Evolutionary conservation across 2,888 invertebrate species (phyloP), one percentile per base, ranked within the genome.

Genomic region (Archips xylosteana): DNA sequence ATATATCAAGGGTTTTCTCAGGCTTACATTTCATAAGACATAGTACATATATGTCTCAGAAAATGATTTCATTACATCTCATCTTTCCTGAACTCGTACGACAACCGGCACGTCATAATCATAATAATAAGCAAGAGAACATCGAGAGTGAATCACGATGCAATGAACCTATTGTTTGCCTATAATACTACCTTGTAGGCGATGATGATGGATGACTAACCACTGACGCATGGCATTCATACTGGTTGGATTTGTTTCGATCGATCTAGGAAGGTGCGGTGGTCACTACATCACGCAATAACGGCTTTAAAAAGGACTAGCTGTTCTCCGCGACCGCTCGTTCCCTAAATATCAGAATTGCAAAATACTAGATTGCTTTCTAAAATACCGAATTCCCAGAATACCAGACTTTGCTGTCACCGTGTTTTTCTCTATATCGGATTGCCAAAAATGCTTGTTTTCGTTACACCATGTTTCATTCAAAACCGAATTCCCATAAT

Each of bases 111-210:
- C 42, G 23, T 5, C 36, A 15, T 15, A 42, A 61, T n/a, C 49
- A n/a, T 15, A 61, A 39, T 62, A 42, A 6, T 12, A 45, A 54
- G 49, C 49, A 49, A 36, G 36, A 61, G 45, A 23, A 45, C 23
- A 45, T 45, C 23, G 45, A 62, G 62, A 54, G 39, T 66, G 65
- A 66, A 66, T 66, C 65, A 62, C 45, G 62, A 62, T 45, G 45
- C 62, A 62, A 45, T 42, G 62, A 45, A 42, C 62, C 23, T 23
- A 62, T 62, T 62, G 62, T 62, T 62, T 45, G 45, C 42, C 61
- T 62, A 45, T 62, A 62, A 23, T 42, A 45, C 61, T 62, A 45
- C 45, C 45, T 62, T 62, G 23, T 62, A 62, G 62, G 39, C 9
- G 36, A 60, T 42, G 9, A 49, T 9, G 12, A 34, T 51, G 65